Evolutionary conservation across 2,797 vertebrate genomes (phyloP).

Genomic region (Enteromius viviparus): DNA sequence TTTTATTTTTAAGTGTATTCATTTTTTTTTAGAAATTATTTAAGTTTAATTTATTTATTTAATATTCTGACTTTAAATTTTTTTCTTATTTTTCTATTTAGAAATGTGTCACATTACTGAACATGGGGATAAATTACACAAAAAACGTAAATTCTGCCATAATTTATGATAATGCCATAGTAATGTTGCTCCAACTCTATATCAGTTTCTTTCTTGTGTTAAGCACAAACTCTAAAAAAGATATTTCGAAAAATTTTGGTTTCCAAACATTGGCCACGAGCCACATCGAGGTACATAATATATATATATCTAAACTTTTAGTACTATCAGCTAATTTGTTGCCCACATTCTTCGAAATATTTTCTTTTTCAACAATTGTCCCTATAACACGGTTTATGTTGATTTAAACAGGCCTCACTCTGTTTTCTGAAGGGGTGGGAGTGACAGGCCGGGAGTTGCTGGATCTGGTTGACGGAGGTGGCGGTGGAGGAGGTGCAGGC

Average conservation of each 20-base stretch:
- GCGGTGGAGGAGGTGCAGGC: conserved; percentile 61
- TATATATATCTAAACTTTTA: not conserved
- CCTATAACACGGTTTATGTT: not conserved
- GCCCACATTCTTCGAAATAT: not conserved
- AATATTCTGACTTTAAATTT: not conserved
- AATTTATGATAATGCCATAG: not conserved
- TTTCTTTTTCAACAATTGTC: not conserved
- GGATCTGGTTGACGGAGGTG: conserved; percentile 56
- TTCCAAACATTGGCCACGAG: not conserved
- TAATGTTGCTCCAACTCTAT: not conserved
- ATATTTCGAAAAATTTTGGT: not conserved
- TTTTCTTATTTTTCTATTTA: not conserved
- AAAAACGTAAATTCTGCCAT: not conserved
- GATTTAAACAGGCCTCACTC: conserved; percentile 56
- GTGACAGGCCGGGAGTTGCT: conserved; percentile 49
- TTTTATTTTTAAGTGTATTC: not conserved
- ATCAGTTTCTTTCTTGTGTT: not conserved
- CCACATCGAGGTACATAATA: not conserved
- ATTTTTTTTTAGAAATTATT: not conserved
- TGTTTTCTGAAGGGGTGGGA: conserved; percentile 56
- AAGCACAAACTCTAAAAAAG: not conserved
- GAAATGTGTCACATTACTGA: not conserved
- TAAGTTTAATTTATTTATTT: too few species aligned
- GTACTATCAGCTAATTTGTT: not conserved
- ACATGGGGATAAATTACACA: not conserved